phyloP scores from a whole-genome alignment of 2,113 vertebrate species.

The Theropithecus gelada region DNA sequence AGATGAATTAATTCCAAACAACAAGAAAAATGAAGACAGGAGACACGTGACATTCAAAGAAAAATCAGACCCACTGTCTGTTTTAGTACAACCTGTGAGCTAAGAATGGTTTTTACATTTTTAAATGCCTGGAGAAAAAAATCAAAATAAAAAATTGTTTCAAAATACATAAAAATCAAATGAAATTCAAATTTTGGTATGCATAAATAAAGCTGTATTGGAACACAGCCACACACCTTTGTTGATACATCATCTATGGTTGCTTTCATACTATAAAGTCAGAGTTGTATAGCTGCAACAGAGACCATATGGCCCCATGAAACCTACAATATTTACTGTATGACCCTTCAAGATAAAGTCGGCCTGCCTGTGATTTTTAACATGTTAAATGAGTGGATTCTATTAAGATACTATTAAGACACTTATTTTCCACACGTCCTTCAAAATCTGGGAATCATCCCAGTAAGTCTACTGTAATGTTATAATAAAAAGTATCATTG shows the following conservation, averaged over 20 bases:
- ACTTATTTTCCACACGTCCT: background rate
- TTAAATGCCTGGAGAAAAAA: background rate
- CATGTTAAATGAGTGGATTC: background rate
- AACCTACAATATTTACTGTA: background rate
- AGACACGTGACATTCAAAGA: background rate
- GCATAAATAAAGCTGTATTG: background rate
- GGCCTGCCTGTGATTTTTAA: background rate
- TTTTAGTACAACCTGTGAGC: background rate
- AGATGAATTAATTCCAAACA: background rate
- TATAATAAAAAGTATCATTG: background rate
- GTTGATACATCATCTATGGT: background rate
- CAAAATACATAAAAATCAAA: background rate
- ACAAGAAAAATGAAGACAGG: background rate
- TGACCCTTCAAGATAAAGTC: background rate
- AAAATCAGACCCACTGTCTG: background rate
- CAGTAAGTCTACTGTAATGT: background rate
- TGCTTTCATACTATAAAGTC: background rate
- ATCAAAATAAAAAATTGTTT: background rate
- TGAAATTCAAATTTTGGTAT: background rate
- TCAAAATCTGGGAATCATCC: background rate
- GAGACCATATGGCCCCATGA: background rate
- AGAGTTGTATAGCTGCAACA: background rate
- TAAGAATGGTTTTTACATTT: background rate
- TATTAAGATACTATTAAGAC: background rate
- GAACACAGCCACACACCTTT: background rate